These are phyloP conservation scores for Neoarius graeffei DNA, from an alignment of 2,113 vertebrate genomes.

Conservation along the genomic window DNA sequence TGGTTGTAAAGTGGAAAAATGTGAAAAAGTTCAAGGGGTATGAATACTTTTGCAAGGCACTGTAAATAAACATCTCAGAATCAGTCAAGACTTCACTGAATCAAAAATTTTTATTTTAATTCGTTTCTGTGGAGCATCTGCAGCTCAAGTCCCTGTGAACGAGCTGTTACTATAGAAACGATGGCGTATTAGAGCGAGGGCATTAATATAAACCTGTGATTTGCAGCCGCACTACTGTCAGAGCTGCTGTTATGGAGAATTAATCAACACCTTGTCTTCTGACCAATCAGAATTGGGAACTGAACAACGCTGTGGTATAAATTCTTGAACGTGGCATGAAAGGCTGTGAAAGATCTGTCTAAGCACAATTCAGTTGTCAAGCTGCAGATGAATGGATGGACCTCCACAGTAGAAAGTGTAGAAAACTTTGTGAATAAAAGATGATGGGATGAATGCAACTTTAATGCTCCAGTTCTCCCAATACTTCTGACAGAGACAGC, in stretches of 20 bases:
- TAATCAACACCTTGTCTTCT: background rate
- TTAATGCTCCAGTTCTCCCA: conserved; percentile 44
- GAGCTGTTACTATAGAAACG: background rate
- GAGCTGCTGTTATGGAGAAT: background rate
- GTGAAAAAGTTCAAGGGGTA: too few species aligned
- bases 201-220: background rate
- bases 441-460: conserved; percentile 40
- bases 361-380: conserved; percentile 4
- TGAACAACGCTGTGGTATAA: background rate
- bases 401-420: background rate
- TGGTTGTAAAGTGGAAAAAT: too few species aligned
- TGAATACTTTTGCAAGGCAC: too few species aligned
- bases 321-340: background rate
- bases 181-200: background rate
- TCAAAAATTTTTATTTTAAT: background rate
- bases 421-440: conserved; percentile 41
- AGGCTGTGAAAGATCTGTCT: conserved; percentile 1
- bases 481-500: conserved; percentile 26
- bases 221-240: background rate
- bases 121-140: too few species aligned
- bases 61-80: background rate
- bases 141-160: background rate
- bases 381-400: conserved; percentile 2
- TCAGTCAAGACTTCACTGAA: too few species aligned
- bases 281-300: background rate